Evolutionary conservation across 2,888 invertebrate species (phyloP).

Genomic region (Ametastegia equiseti): DNA sequence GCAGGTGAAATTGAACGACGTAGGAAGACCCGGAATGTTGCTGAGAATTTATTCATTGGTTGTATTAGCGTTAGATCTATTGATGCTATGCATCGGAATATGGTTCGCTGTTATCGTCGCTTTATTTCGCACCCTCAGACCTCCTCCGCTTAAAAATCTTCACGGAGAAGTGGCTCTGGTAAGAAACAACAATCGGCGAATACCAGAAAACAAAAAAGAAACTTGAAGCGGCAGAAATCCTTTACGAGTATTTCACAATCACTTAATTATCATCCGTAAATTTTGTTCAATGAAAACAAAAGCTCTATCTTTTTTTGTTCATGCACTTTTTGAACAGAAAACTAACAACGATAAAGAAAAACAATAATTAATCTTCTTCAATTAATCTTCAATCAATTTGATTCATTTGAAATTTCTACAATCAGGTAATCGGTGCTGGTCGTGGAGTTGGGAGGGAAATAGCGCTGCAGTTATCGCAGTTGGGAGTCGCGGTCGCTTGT

Average conservation of each 20-base stretch:
- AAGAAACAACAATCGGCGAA: slow-evolving; percentile 59
- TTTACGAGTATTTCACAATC: no score
- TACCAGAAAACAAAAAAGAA: no score
- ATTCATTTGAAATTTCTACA: neutral
- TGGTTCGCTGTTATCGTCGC: slow-evolving; percentile 78
- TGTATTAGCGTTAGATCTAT: slow-evolving; percentile 78
- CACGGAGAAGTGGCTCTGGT: slow-evolving; percentile 82
- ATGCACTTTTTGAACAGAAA: no score
- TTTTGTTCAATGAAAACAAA: no score
- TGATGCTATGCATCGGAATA: slow-evolving; percentile 78
- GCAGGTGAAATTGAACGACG: slow-evolving; percentile 52
- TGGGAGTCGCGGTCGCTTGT: slow-evolving; percentile 81
- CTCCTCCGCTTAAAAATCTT: slow-evolving; percentile 81
- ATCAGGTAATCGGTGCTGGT: slow-evolving; percentile 84
- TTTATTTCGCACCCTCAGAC: slow-evolving; percentile 77
- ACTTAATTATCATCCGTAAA: no score
- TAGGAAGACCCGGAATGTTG: slow-evolving; percentile 77
- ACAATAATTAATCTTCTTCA: neutral
- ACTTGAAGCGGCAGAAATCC: no score
- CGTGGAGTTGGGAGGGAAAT: slow-evolving; percentile 83
- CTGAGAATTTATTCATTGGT: slow-evolving; percentile 78
- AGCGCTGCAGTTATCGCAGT: slow-evolving; percentile 79
- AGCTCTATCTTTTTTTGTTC: no score
- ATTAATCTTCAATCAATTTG: neutral
- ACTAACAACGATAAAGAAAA: neutral